A percentile compares a stretch with the other conserved stretches of the same genome.
phyloP scores from a whole-genome alignment of 2,888 invertebrate genomes.

The Rhimphoctona megacephalus region DNA sequence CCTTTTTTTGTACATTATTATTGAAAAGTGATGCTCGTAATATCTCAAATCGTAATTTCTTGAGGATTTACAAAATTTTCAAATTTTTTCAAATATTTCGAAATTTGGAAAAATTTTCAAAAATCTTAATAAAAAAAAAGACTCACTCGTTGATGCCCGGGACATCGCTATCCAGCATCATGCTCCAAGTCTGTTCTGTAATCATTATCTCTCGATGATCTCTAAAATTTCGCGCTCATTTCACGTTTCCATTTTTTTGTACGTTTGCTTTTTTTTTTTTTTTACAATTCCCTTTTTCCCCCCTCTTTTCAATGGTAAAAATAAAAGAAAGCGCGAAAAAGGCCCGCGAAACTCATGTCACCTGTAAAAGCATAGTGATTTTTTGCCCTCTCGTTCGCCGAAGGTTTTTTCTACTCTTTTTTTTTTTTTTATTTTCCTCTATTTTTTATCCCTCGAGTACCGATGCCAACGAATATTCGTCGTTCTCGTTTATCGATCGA shows the following conservation, averaged over 20 bases:
- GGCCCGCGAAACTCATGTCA: slow-evolving; percentile 38
- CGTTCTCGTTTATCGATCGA: slow-evolving; percentile 11
- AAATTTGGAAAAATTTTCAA: not conserved
- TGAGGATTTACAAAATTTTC: not conserved
- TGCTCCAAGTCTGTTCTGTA: slow-evolving; percentile 85
- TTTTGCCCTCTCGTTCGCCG: slow-evolving; percentile 26
- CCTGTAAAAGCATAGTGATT: slow-evolving; percentile 62
- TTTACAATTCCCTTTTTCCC: slow-evolving; percentile 65
- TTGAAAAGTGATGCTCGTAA: not conserved
- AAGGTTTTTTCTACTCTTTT: slow-evolving; percentile 18
- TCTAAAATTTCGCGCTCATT: slow-evolving; percentile 60
- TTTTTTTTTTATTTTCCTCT: not conserved
- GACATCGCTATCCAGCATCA: slow-evolving; percentile 84
- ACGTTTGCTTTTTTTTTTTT: slow-evolving; percentile 15
- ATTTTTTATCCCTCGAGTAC: not conserved
- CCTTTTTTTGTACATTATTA: not conserved
- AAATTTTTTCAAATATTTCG: not conserved
- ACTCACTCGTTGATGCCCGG: slow-evolving; percentile 83
- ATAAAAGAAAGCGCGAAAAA: not conserved
- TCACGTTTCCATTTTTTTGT: slow-evolving; percentile 69
- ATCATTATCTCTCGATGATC: slow-evolving; percentile 83
- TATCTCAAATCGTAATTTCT: not conserved
- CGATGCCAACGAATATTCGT: slow-evolving; percentile 1
- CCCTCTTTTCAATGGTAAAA: slow-evolving; percentile 41
- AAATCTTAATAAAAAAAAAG: not conserved